Evolutionary conservation across 2,888 invertebrate species (phyloP), one percentile per base, ranked within the genome.

Genomic region (Mechanitis mazaeus): DNA sequence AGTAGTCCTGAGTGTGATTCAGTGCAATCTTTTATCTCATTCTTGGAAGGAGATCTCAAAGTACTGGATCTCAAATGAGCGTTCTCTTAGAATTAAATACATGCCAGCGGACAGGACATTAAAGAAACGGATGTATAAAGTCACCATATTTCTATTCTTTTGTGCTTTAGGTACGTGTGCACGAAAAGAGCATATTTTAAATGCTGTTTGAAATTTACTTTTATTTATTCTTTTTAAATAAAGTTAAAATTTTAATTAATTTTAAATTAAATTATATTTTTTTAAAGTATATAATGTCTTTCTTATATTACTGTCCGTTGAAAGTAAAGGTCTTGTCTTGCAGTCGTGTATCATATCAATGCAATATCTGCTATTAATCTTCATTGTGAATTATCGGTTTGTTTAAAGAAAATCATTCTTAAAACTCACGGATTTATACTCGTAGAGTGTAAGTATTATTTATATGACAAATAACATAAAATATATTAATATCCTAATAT

Each of bases 341-440:
- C 76, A 93, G 93, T 90, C 62, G 94, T 94, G 71, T 93, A 94
- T 71, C 54, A 84, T 2, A 74, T 92, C 59, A 92, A 92, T 61
- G 84, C 93, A 66, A 62, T 91, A 3, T 84, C 92, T 0, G 80
- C 85, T 28, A 79, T 92, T n/a, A 83, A 81, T 6, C 66, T 81
- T 1, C 74, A 83, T 33, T 79, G 78, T 64, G 73, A 79, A 3
- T 63, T 70, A 3, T 69, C 74, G 1, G 33, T 73, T 3, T 74
- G 83, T 53, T 54, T 84, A 9, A 74, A 75, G 56, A 72, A 68
- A n/a, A 85, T 84, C 58, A 75, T 75, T 5, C 64, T 84, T 3
- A 71, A 69, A 42, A 83, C 85, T 0, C 83, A 87, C 58, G 86
- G 83, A 60, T 87, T 93, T 84, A 71, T 85, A 50, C 64, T 79